Base-by-base conservation (phyloP, 2,113 vertebrate species). In the Grantiella picta region DNA sequence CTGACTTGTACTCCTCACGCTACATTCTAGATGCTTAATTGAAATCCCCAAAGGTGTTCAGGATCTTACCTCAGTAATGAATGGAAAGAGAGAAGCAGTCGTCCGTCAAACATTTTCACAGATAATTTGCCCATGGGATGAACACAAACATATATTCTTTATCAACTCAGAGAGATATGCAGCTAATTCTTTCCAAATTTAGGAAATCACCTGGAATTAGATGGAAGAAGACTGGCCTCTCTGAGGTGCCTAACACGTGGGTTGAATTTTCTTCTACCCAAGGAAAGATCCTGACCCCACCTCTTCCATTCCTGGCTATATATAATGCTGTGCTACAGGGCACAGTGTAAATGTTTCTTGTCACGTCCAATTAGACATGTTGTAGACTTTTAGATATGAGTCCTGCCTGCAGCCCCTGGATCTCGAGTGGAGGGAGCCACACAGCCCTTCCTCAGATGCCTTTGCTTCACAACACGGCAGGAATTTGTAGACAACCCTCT, bases 361-460 rank as follows among this genome's bases (percentile, higher is more conserved):
- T 60, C 59, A 28, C 9, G 9, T 5, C 16, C 25, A 3, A 2
- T 2, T 50, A 33, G 44, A 45, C 0, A 0, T 68, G 35, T 44
- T 44, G 42, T 44, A 44, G 42, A 7, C 25, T 87, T 69, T 42
- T 12, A 61, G n/a, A 13, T 44, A 13, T 0, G 3, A 91, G 31
- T 44, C 35, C 29, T 71, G 21, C 7, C 33, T 71, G 22, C 49
- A 21, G 38, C 24, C 68, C 6, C 23, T 75, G 33, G 23, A 68
- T 64, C 12, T 56, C 11, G 42, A 42, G 42, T 33, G 10, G 38
- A 81, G 16, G 63, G 28, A 72, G 19, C 21, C 12, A 52, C 28
- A 38, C 33, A 68, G 21, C 21, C 15, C 18, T 35, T 40, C 10
- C 19, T 92, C 11, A 5, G 13, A 19, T 70, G 25, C 10, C 20